These are phyloP conservation scores for Gymnobelideus leadbeateri DNA, from an alignment of 2,113 vertebrate species.

Conservation along the genomic window DNA sequence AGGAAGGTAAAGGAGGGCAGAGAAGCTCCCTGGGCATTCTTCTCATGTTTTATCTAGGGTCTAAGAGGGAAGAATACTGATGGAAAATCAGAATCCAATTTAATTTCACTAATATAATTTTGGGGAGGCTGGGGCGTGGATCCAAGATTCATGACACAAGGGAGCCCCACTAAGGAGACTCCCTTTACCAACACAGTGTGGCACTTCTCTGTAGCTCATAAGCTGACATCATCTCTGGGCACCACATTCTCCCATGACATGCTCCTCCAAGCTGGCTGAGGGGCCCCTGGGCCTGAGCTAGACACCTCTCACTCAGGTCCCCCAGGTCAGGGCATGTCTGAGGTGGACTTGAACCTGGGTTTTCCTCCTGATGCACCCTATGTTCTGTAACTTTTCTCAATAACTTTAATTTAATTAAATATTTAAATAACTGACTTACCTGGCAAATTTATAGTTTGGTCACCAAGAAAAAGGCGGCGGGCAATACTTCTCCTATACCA, in stretches of 20 bases:
- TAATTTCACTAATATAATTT: neutral
- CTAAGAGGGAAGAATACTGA: neutral
- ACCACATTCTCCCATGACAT: neutral
- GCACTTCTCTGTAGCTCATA: neutral
- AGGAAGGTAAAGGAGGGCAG: neutral
- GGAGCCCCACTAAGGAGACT: neutral
- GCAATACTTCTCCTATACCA: slow-evolving; percentile 99
- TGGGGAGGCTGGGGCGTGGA: neutral
- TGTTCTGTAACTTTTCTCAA: neutral
- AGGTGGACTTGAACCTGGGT: neutral
- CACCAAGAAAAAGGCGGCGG: slow-evolving; percentile 95
- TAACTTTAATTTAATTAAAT: slow-evolving; percentile 23
- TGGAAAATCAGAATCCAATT: neutral
- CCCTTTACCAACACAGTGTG: rapidly evolving
- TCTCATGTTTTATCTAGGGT: neutral
- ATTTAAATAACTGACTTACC: slow-evolving; percentile 81
- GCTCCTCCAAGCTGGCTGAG: neutral
- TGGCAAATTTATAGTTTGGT: slow-evolving; percentile 97
- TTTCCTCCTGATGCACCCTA: neutral
- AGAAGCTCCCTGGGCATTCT: neutral
- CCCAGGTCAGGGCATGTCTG: neutral
- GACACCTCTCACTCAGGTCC: too few relatives aligned
- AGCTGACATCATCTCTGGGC: neutral
- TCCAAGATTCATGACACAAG: neutral
- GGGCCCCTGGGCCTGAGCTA: neutral